These are phyloP conservation scores for Allophyes oxyacanthae DNA, from an alignment of 2,888 invertebrate genomes.

Conservation along the genomic window DNA sequence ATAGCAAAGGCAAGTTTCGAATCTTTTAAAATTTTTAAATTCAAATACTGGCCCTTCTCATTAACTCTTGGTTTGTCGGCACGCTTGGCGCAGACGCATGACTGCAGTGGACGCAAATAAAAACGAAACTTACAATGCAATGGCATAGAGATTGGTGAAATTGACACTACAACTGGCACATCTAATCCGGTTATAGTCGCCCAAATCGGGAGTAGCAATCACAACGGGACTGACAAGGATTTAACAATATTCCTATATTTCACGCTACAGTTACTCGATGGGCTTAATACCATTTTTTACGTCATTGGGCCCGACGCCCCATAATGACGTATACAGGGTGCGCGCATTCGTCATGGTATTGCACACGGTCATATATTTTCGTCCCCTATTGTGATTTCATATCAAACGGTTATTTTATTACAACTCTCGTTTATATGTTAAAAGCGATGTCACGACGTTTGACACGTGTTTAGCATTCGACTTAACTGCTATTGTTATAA, in stretches of 20 bases:
- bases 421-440: conserved; percentile 77
- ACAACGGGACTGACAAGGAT: conserved; percentile 55
- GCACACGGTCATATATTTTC: conserved; percentile 65
- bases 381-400: conserved; percentile 75
- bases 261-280: conserved; percentile 75
- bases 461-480: conserved; percentile 87
- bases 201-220: conserved; percentile 47
- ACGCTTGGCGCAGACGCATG: too few species aligned
- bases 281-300: conserved; percentile 82
- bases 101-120: conserved; percentile 18
- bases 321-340: conserved; percentile 72
- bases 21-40: too few species aligned
- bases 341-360: conserved; percentile 77
- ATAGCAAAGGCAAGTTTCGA: too few species aligned
- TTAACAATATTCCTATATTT: conserved; percentile 80
- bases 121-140: conserved; percentile 50
- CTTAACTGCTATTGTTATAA: conserved; percentile 81
- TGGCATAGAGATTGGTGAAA: conserved; percentile 32
- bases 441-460: conserved; percentile 81
- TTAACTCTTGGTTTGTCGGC: too few species aligned
- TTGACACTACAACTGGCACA: conserved; percentile 49
- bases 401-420: conserved; percentile 83
- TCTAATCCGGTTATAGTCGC: conserved; percentile 51
- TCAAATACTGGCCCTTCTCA: too few species aligned
- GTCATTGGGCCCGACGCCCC: conserved; percentile 71